Percentiles rank a stretch among this genome's conserved stretches.
These are phyloP conservation scores for Pyrrhia umbra DNA, from an alignment of 2,888 invertebrate genomes.

Conservation along the genomic window DNA sequence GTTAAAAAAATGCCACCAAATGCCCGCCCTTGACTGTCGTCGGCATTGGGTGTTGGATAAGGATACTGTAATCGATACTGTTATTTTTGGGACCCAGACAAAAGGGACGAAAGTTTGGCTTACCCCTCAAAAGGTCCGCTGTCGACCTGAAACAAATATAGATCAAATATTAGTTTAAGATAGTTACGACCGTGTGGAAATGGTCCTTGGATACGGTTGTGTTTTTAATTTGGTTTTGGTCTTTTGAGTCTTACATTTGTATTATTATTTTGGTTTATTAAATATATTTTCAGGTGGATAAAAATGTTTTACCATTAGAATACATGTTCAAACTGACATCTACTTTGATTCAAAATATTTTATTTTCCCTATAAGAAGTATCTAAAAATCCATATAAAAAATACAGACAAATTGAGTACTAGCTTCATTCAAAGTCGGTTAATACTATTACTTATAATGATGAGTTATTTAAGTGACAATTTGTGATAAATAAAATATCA, in stretches of 20 bases:
- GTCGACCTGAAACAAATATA: conserved; percentile 54
- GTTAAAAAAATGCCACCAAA: conserved; percentile 52
- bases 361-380: too few relatives aligned
- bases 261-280: too few relatives aligned
- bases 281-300: too few relatives aligned
- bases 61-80: conserved; percentile 52
- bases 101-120: conserved; percentile 47
- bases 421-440: too few relatives aligned
- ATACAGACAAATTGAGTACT: too few relatives aligned
- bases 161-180: conserved; percentile 37
- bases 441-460: too few relatives aligned
- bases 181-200: neutral
- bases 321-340: too few relatives aligned
- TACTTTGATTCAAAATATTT: too few relatives aligned
- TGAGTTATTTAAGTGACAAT: too few relatives aligned
- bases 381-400: too few relatives aligned
- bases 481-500: too few relatives aligned
- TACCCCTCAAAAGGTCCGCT: conserved; percentile 37
- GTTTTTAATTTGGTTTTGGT: neutral
- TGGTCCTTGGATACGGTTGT: neutral
- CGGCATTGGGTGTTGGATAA: conserved; percentile 45
- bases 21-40: conserved; percentile 24
- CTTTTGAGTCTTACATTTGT: neutral
- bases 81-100: conserved; percentile 54
- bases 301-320: too few relatives aligned